Evolutionary conservation across 2,888 invertebrate genomes (phyloP).

Genomic region (Amblyjoppa proteus): DNA sequence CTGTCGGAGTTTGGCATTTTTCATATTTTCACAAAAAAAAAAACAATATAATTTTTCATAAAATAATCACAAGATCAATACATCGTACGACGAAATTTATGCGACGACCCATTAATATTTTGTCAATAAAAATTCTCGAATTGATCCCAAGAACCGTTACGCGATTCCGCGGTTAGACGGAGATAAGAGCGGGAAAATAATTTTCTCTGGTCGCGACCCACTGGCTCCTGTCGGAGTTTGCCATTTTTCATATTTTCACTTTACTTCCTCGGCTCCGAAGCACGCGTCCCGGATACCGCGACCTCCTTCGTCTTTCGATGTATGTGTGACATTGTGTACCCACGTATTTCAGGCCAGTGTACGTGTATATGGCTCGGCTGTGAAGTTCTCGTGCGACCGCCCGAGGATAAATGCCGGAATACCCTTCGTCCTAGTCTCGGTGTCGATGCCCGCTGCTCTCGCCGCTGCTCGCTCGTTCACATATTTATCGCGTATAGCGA

Average conservation of each 20-base stretch:
- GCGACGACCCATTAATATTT: background rate
- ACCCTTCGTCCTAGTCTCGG: background rate
- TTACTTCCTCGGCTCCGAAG: background rate
- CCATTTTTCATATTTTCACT: slow-evolving; percentile 6
- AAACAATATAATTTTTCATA: background rate
- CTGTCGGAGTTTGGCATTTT: background rate
- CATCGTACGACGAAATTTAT: background rate
- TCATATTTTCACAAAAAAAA: background rate
- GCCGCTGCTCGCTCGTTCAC: slow-evolving; percentile 19
- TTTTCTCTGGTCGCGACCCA: background rate
- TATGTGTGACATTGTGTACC: background rate
- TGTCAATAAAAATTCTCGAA: background rate
- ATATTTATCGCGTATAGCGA: slow-evolving; percentile 45
- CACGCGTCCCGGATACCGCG: background rate
- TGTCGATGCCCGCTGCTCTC: slow-evolving; percentile 10
- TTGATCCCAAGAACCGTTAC: background rate
- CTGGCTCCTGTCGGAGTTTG: background rate
- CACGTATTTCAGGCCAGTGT: background rate
- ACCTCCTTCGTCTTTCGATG: background rate
- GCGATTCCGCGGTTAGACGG: background rate
- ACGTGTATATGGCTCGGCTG: background rate
- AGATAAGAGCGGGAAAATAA: background rate
- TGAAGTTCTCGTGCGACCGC: slow-evolving; percentile 18
- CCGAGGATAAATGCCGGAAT: slow-evolving; percentile 10
- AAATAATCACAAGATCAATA: background rate